Base-by-base conservation (phyloP, 2,797 vertebrate genomes). In the Intellagama lesueurii region DNA sequence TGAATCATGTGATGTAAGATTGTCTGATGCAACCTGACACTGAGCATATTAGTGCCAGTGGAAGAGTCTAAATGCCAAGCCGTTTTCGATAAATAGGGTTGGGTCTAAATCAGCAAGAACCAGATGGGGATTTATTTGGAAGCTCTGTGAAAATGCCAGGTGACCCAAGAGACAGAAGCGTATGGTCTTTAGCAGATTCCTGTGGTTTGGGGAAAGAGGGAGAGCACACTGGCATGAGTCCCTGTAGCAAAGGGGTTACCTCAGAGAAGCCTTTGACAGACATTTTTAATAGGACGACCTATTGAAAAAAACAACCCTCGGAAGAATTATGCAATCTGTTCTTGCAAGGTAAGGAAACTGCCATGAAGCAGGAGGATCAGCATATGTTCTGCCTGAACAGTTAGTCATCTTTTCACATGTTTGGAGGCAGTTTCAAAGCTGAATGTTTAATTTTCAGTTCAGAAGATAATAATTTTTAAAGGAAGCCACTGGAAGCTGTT, bases 51-150 rank as follows among this genome's bases (percentile, higher is more conserved):
- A 93, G 85, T 72, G 91, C 87, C 94, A 93, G 90, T 87, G 84
- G 93, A 93, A 91, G 90, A 92, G 70, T 82, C 75, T 90, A 95
- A 96, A 95, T 94, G 92, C 92, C 95, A 95, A 95, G 92, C 86
- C 83, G 69, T 92, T 92, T 91, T 91, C 88, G 91, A 90, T 72
- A 94, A 93, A 93, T 44, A 82, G 24, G 11, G 64, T 88, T 78
- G 52, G 35, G 90, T 76, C 30, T 76, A 88, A 89, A 85, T 90
- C 52, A 91, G 81, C 26, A 56, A 89, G 91, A 92, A 72, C 68
- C 92, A 92, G 87, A 91, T 89, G 70, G 68, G 89, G 52, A 88
- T 94, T 93, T 93, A 88, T 92, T 91, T 89, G 85, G 86, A 17
- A 91, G 93, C 87, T 89, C 90, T 91, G 60, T 68, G 94, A 90